Conservation (phyloP, 2,888 invertebrate species). For the Itoplectis maculator region DNA sequence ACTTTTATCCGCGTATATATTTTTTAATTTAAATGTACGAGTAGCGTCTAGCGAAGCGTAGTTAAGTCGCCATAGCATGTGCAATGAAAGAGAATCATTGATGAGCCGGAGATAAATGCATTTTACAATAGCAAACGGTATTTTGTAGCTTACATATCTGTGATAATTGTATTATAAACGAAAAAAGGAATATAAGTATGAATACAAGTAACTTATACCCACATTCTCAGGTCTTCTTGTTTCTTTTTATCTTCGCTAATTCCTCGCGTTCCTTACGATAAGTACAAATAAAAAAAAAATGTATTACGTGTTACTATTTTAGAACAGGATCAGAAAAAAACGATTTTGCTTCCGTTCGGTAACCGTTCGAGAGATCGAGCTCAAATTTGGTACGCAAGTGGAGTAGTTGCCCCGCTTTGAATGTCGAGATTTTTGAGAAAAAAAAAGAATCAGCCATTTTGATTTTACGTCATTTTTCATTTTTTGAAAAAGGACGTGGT, state of each 20-base stretch:
- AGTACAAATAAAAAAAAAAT: too few species aligned
- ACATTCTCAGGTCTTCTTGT: slow-evolving; percentile 48
- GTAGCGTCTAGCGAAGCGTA: slow-evolving; percentile 46
- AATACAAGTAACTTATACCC: slow-evolving; percentile 80
- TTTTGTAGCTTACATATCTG: slow-evolving; percentile 84
- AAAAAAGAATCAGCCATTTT: too few species aligned
- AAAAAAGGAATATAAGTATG: slow-evolving; percentile 68
- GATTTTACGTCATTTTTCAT: too few species aligned
- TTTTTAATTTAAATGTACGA: slow-evolving; percentile 56
- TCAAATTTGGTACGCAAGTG: too few species aligned
- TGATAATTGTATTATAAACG: slow-evolving; percentile 83
- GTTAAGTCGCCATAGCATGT: slow-evolving; percentile 64
- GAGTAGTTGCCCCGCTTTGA: too few species aligned
- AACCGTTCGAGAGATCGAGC: too few species aligned
- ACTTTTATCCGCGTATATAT: slow-evolving; percentile 51
- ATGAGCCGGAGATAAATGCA: slow-evolving; percentile 70
- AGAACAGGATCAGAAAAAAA: too few species aligned
- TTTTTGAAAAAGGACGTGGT: too few species aligned
- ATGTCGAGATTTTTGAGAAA: too few species aligned
- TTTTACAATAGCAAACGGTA: slow-evolving; percentile 81
- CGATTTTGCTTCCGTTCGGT: too few species aligned
- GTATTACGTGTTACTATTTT: too few species aligned
- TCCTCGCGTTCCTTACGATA: not conserved
- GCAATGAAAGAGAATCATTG: slow-evolving; percentile 65
- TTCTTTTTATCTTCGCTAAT: slow-evolving; percentile 17